Percentiles rank a stretch among this genome's conserved stretches.
Conservation (phyloP, 2,113 vertebrate species). For the Chrysemys picta region DNA sequence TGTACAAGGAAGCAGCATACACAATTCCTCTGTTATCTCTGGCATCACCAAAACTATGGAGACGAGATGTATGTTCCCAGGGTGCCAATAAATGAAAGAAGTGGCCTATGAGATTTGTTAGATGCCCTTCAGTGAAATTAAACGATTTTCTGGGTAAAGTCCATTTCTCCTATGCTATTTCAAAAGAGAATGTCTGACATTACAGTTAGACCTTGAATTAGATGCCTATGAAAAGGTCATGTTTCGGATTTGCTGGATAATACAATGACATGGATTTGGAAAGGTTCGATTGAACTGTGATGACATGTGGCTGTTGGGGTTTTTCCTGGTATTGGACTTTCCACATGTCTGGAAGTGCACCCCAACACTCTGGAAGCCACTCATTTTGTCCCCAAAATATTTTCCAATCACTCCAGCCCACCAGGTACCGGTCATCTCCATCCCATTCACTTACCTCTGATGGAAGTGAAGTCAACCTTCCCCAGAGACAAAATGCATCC, state of each 20-base stretch:
- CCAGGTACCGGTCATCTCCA: background rate
- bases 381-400: background rate
- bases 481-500: background rate
- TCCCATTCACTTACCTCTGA: background rate
- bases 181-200: background rate
- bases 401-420: background rate
- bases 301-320: background rate
- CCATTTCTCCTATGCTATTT: background rate
- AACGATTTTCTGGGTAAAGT: background rate
- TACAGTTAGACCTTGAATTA: background rate
- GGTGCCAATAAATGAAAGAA: background rate
- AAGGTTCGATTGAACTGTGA: background rate
- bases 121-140: background rate
- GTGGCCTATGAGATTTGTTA: conserved; percentile 29
- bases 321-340: background rate
- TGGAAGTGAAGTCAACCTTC: background rate
- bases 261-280: background rate
- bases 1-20: conserved; percentile 42
- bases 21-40: conserved; percentile 63
- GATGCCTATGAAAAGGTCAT: background rate
- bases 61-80: conserved; percentile 66
- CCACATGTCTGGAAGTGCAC: background rate
- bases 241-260: background rate
- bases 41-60: conserved; percentile 27
- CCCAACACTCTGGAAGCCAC: background rate